These are phyloP conservation scores for Plebejus anna DNA, from an alignment of 2,888 invertebrate genomes.

Conservation along the genomic window DNA sequence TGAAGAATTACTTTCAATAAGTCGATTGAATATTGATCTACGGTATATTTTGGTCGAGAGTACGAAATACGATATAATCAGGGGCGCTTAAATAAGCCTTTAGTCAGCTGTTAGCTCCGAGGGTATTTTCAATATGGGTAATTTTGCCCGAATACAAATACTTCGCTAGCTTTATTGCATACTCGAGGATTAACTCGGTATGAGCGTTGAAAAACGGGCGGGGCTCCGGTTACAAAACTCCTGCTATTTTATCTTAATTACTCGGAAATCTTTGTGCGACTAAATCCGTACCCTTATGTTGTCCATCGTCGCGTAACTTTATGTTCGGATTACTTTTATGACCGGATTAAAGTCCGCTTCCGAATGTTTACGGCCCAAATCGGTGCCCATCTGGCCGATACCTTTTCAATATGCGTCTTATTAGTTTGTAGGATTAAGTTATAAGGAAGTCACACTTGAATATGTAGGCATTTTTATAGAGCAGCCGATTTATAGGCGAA, in stretches of 20 bases:
- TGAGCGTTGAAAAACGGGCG: slow-evolving; percentile 73
- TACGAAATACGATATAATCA: slow-evolving; percentile 35
- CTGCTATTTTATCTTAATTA: slow-evolving; percentile 78
- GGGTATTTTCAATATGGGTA: slow-evolving; percentile 79
- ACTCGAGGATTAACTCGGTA: slow-evolving; percentile 75
- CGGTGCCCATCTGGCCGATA: slow-evolving; percentile 52
- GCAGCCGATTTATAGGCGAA: background rate
- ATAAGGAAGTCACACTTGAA: background rate
- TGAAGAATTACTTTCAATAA: slow-evolving; percentile 36
- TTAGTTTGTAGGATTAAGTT: slow-evolving; percentile 32
- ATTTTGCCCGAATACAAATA: slow-evolving; percentile 75
- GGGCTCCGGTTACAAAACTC: slow-evolving; percentile 68
- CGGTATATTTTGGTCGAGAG: slow-evolving; percentile 54
- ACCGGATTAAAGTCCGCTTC: slow-evolving; percentile 75
- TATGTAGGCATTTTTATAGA: background rate
- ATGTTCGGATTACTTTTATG: slow-evolving; percentile 79
- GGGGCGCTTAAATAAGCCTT: slow-evolving; percentile 64
- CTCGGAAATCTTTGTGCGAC: slow-evolving; percentile 75
- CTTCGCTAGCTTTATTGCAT: slow-evolving; percentile 77
- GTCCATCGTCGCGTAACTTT: slow-evolving; percentile 78
- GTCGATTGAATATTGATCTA: slow-evolving; percentile 49
- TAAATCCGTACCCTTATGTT: slow-evolving; percentile 77
- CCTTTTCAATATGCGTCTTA: slow-evolving; percentile 42
- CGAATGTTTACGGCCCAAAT: slow-evolving; percentile 73
- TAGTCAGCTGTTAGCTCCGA: slow-evolving; percentile 69